These are phyloP conservation scores for Phymastichus coffea DNA, from an alignment of 1,140 invertebrate genomes.

Conservation along the genomic window DNA sequence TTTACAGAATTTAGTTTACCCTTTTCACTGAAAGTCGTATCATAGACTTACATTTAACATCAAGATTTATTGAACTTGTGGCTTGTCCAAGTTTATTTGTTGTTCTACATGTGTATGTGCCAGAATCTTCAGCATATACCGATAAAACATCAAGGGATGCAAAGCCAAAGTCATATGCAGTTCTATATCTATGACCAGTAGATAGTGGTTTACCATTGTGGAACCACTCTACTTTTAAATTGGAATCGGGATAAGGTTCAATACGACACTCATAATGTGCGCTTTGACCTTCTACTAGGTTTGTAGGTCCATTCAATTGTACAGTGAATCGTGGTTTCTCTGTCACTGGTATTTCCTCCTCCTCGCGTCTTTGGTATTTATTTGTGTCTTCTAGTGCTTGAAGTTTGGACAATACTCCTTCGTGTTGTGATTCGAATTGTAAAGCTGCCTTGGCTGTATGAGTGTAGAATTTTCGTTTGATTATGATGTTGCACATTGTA, in stretches of 20 bases:
- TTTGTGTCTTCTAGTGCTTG: constrained; percentile 82
- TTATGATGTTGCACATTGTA: neutral
- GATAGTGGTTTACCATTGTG: constrained; percentile 89
- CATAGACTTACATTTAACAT: constrained; percentile 63
- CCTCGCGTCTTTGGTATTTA: constrained; percentile 76
- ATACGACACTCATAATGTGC: constrained; percentile 96
- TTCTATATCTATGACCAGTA: constrained; percentile 88
- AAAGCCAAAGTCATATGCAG: constrained; percentile 93
- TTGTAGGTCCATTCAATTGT: constrained; percentile 81
- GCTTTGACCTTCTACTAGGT: constrained; percentile 81
- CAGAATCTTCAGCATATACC: constrained; percentile 91
- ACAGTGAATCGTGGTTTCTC: constrained; percentile 85
- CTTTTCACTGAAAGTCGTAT: no score
- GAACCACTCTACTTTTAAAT: constrained; percentile 92
- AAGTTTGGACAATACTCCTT: constrained; percentile 83
- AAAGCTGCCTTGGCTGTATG: constrained; percentile 76
- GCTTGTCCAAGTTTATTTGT: constrained; percentile 85
- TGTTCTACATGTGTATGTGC: constrained; percentile 87
- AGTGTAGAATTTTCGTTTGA: neutral
- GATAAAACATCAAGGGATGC: constrained; percentile 89
- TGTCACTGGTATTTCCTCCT: constrained; percentile 78
- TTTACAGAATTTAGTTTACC: neutral
- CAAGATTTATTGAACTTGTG: constrained; percentile 75
- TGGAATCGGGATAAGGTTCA: constrained; percentile 92
- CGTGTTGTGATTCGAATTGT: constrained; percentile 87